Evolutionary conservation across 2,888 invertebrate genomes (phyloP), one percentile per base, ranked within the genome.

Genomic region (Andrena chrysosceles): DNA sequence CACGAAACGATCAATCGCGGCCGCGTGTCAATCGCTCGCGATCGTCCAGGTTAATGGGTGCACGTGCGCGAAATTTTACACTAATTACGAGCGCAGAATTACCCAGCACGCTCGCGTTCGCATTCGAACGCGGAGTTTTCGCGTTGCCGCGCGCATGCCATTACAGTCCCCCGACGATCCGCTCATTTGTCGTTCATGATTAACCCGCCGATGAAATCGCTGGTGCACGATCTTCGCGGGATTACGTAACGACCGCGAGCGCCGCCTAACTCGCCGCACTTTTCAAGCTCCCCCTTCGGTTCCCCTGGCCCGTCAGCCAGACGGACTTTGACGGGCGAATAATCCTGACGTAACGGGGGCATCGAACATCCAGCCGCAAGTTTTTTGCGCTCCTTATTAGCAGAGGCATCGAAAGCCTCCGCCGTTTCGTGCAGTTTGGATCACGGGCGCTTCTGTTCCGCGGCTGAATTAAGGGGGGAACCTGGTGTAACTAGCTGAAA

Each of bases 131-230:
- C 23, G 35, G 62, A 59, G 60, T 73, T 82, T 79, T 82, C 79
- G 62, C 54, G 49, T 49, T 62, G 52, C 56, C 49, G 8, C 69
- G 71, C 49, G 54, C 48, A 48, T 60, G 68, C 81, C 80, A 77
- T 66, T 59, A 64, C 60, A 60, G 49, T 52, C 26, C 56, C 26
- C 10, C 35, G 33, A 64, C 63, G 54, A 62, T 62, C 31, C 64
- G 66, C 74, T 74, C 79, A 80, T 82, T 82, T 75, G 81, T 62
- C 79, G 73, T 67, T 82, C 66, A 5, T 56, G 80, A 80, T 82
- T 81, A 81, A 80, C 74, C 60, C 59, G 60, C 26, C 42, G 33
- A 52, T 33, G 33, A 60, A 74, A 70, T 71, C 79, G 78, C 74
- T 26, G 70, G 52, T 64, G 69, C 69, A 62, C 81, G 81, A 72